Evolutionary conservation across 2,888 invertebrate genomes (phyloP), one percentile per base, ranked within the genome.

Genomic region (Xestia sexstrigata): DNA sequence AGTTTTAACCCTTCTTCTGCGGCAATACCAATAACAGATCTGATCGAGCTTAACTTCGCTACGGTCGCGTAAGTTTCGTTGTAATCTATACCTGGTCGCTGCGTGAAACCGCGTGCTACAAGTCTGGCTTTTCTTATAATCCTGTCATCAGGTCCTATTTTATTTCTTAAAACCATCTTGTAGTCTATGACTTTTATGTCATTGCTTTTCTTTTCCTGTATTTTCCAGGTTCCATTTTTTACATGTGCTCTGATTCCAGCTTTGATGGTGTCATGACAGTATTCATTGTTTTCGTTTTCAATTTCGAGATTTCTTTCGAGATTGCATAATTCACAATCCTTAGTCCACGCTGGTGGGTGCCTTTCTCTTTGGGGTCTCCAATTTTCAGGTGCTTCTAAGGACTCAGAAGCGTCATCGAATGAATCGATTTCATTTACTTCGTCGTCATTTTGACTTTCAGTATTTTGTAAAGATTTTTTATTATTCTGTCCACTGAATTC

Each of bases 91-190:
- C 35, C 35, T 35, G 35, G 35, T 35, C 35, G 35, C 35, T 35
- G 35, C 35, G 35, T 35, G 35, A 35, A 35, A 35, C 35, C 35
- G 35, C 35, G 35, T 35, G 35, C 35, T 35, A 35, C 35, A 35
- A 35, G 35, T 35, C 35, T 35, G 35, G 35, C 35, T 35, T 35
- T 35, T 35, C 35, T 35, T 35, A 35, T 35, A 3, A 35, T 35
- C 35, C 3, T 35, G 35, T 35, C 35, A 35, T 35, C 35, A 35
- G 35, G 20, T 70, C 39, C 39, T 9, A 69, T 39, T 69, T 42
- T 55, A 11, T 55, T 39, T 26, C 69, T 69, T 69, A 55, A n/a
- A 69, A 69, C n/a, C 15, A 69, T 69, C 55, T 55, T 69, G 11
- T 69, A 39, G 9, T 55, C 39, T 2, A 55, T 11, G 11, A 11